Percentiles rank a stretch among this genome's conserved stretches.
Evolutionary conservation across 92 coral and sea anemone genomes (phyloP).

Genomic region (Epizoanthus rinbou): DNA sequence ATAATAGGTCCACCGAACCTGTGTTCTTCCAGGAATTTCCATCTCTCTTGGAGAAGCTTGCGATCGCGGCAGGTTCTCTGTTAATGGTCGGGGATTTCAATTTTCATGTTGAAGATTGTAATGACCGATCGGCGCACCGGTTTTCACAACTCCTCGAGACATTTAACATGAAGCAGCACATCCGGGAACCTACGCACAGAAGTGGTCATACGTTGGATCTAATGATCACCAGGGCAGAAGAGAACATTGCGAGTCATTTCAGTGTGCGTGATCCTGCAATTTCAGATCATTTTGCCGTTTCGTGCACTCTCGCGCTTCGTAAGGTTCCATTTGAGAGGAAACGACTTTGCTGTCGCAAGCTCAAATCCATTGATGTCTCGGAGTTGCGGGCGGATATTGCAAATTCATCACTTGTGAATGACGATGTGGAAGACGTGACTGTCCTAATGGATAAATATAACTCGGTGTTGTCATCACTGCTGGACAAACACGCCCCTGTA

Average conservation of each 20-base stretch:
- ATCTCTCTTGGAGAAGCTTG: too few relatives aligned
- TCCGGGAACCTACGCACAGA: slow-evolving; percentile 21
- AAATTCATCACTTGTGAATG: slow-evolving; percentile 23
- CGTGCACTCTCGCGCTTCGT: slow-evolving; percentile 39
- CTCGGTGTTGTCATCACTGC: slow-evolving; percentile 20
- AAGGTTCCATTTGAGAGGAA: slow-evolving; percentile 47
- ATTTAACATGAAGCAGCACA: slow-evolving; percentile 19
- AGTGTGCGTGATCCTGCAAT: slow-evolving; percentile 52
- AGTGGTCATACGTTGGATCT: slow-evolving; percentile 56
- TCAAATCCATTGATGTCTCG: slow-evolving; percentile 47
- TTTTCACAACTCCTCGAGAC: slow-evolving; percentile 7
- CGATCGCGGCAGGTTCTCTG: too few relatives aligned
- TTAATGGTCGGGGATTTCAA: background rate
- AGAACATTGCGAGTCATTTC: slow-evolving; percentile 32
- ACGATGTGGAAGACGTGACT: slow-evolving; percentile 30
- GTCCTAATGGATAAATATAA: background rate
- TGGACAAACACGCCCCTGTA: slow-evolving; percentile 59
- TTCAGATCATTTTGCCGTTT: slow-evolving; percentile 53
- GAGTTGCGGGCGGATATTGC: slow-evolving; percentile 44
- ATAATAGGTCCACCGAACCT: too few relatives aligned
- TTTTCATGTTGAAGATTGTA: slow-evolving; percentile 2
- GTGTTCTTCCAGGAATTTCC: slow-evolving; percentile 1
- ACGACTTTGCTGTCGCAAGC: slow-evolving; percentile 45
- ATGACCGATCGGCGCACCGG: slow-evolving; percentile 20
- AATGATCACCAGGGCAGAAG: slow-evolving; percentile 58